Evolutionary conservation across 2,797 vertebrate genomes (phyloP), one percentile per base, ranked within the genome.

Genomic region (Pempheris klunzingeri): DNA sequence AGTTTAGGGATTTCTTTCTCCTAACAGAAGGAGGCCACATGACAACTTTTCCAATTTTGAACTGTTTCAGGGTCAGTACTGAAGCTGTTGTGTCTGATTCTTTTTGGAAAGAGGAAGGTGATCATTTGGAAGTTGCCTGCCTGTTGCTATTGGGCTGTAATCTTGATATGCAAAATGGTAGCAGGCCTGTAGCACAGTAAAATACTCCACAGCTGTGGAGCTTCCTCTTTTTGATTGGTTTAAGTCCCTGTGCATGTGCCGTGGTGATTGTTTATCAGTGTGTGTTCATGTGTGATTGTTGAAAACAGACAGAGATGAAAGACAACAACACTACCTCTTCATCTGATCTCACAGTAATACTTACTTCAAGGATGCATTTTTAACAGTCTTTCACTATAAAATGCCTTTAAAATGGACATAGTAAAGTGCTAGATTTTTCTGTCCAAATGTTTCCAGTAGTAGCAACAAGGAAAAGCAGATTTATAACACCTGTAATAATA

Each of bases 101-200:
- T 59, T 60, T 81, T 69, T 68, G 55, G 71, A 91, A 92, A 92
- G 88, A 88, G 87, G 90, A 93, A 92, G 87, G 69, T 69, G 52
- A 17, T 70, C 50, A 44, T 86, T 73, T 87, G 78, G 77, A 84
- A 57, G 80, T 77, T 77, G 74, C 52, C 64, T 50, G 26, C 1
- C 20, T 71, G 15, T 71, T 80, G 62, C 74, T 41, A 82, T 63
- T 79, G 60, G 77, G 47, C 52, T 47, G 24, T 88, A 92, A 93
- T 92, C 90, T 92, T 92, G 83, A 93, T 95, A 96, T 95, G 94
- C 94, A 95, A 96, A 96, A 89, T 82, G 60, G 78, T 24, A 58
- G 70, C 57, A 80, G 77, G 32, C 78, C 66, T 60, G 15, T 46
- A 26, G 20, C 70, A 38, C 78, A 81, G 82, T 81, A 82, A 86